A percentile compares a stretch with the other conserved stretches of the same genome.
phyloP scores from a whole-genome alignment of 2,797 vertebrate species.

The Hafferia zeledoni region DNA sequence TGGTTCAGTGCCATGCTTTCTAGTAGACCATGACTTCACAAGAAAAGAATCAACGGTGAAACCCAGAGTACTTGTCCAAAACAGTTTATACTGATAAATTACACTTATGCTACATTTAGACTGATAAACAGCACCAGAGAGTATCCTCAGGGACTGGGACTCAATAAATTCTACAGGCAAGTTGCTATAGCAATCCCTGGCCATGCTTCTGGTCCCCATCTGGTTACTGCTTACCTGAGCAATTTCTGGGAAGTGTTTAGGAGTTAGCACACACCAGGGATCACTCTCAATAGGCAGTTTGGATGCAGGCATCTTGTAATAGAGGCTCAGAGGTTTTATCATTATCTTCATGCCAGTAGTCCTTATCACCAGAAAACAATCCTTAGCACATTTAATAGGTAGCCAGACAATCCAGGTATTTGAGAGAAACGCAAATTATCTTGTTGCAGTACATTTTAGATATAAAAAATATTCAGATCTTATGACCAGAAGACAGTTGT shows the following conservation, averaged over 20 bases:
- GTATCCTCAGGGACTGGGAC: background rate
- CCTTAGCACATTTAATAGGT: background rate
- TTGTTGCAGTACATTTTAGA: background rate
- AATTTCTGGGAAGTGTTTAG: background rate
- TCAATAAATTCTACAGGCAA: background rate
- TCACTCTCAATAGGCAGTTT: background rate
- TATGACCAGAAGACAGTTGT: background rate
- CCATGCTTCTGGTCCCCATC: background rate
- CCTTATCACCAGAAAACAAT: constrained; percentile 17
- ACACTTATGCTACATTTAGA: background rate
- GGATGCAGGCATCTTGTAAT: background rate
- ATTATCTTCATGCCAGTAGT: background rate
- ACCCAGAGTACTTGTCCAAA: background rate
- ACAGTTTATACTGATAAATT: background rate
- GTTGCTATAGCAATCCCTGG: background rate
- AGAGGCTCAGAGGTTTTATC: background rate
- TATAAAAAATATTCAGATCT: background rate
- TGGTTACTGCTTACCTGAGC: background rate
- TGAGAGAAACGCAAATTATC: background rate
- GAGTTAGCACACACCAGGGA: background rate
- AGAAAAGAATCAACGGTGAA: background rate
- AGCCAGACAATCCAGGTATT: background rate
- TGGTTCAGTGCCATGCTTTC: background rate
- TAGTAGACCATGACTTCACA: background rate
- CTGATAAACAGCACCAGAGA: background rate